Conservation (phyloP, 2,797 vertebrate species). For the Acrossocheilus fasciatus region DNA sequence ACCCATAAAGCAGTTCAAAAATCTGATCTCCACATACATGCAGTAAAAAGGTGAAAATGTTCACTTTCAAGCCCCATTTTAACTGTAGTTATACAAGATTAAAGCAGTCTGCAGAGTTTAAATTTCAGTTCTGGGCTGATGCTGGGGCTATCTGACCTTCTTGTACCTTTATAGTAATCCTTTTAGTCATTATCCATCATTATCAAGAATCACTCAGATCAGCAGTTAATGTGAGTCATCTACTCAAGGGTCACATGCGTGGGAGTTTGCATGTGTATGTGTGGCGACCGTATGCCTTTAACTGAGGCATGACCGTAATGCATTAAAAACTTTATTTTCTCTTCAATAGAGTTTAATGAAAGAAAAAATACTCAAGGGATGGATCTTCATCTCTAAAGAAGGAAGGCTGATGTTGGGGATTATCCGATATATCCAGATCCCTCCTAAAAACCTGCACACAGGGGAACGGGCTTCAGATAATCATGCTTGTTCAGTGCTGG, state of each 20-base stretch:
- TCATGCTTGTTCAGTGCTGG: slow-evolving; percentile 60
- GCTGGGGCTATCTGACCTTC: slow-evolving; percentile 77
- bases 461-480: slow-evolving; percentile 70
- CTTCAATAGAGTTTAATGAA: slow-evolving; percentile 28
- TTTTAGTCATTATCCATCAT: slow-evolving; percentile 49
- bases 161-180: slow-evolving; percentile 67
- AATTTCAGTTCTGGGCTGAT: slow-evolving; percentile 64
- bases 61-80: slow-evolving; percentile 71
- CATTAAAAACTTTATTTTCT: background rate
- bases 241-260: slow-evolving; percentile 1
- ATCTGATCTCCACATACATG: background rate
- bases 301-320: slow-evolving; percentile 26
- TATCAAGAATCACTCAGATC: slow-evolving; percentile 41
- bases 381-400: slow-evolving; percentile 15
- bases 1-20: background rate
- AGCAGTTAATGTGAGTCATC: slow-evolving; percentile 18
- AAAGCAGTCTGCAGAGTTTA: slow-evolving; percentile 72
- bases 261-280: slow-evolving; percentile 5
- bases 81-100: slow-evolving; percentile 77
- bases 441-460: slow-evolving; percentile 77
- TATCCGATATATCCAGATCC: slow-evolving; percentile 75
- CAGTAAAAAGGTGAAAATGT: slow-evolving; percentile 69
- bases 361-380: slow-evolving; percentile 13
- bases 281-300: background rate
- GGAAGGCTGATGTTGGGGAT: slow-evolving; percentile 65